Evolutionary conservation across 2,113 vertebrate species (phyloP), one percentile per base, ranked within the genome.

Genomic region (Platysternon megacephalum): DNA sequence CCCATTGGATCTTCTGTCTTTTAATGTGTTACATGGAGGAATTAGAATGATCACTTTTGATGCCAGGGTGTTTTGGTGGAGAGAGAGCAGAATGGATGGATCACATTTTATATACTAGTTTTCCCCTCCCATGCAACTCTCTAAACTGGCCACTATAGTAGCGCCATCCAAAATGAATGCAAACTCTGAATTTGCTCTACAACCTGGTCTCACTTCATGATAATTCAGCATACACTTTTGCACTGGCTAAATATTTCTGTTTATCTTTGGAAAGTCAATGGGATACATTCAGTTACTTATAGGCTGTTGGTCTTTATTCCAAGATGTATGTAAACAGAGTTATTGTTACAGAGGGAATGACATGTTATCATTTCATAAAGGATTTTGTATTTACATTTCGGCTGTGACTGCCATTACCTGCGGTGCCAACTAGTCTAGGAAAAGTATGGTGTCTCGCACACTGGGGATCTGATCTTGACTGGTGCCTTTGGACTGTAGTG

Each of bases 161-260:
- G 12, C 24, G 35, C 35, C 76, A 24, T 76, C 17, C 28, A 81
- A 55, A 52, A 22, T 39, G 42, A 55, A 49, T 10, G 6, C 32
- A 21, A 58, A 56, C 26, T 74, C 1, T 44, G 44, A 61, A 7
- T 4, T 3, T 42, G 28, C 0, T 0, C 11, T 78, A n/a, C 4
- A 14, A 39, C 52, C 49, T 72, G 19, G 19, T 78, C 55, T 79
- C 32, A 8, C 81, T 72, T 90, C 61, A 24, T 17, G 29, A 16
- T 3, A 4, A 17, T 52, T 68, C 35, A 56, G 86, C 13, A 32
- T 21, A 44, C 3, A 53, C 74, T 74, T 26, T 79, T 92, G 22
- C 28, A n/a, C 44, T 79, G 76, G 48, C 51, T 61, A n/a, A 51
- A 24, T 81, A 81, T n/a, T 35, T n/a, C 79, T 51, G 35, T 52